These are phyloP conservation scores for Rhinopomastus cyanomelas DNA, from an alignment of 2,113 vertebrate species.

Conservation along the genomic window DNA sequence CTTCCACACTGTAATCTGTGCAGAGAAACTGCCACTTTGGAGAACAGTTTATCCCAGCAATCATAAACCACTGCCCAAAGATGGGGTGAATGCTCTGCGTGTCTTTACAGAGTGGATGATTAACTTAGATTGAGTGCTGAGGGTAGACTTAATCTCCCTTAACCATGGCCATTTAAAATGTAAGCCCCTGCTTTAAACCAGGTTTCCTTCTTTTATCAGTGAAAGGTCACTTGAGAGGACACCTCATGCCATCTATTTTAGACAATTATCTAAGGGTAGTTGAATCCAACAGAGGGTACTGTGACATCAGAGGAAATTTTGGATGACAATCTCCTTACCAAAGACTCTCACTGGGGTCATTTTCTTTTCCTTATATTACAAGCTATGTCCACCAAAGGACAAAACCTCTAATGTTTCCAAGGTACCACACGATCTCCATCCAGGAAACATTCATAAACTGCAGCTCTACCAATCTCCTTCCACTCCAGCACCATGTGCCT, in stretches of 20 bases:
- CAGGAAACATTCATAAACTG: neutral
- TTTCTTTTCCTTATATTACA: neutral
- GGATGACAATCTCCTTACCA: neutral
- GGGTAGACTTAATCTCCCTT: slow-evolving; percentile 22
- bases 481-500: neutral
- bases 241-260: neutral
- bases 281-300: neutral
- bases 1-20: neutral
- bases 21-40: neutral
- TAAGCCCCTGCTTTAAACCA: slow-evolving; percentile 28
- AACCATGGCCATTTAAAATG: neutral
- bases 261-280: neutral
- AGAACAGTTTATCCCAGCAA: neutral
- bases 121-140: neutral
- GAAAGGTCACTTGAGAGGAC: slow-evolving; percentile 16
- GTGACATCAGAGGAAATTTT: neutral
- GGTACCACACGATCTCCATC: neutral
- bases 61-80: neutral
- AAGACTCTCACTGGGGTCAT: neutral
- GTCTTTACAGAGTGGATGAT: neutral
- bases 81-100: neutral
- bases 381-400: neutral
- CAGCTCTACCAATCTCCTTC: neutral
- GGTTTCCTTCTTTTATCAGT: slow-evolving; percentile 35
- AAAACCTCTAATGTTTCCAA: neutral